Conservation (phyloP, 1,140 invertebrate species). For the Drosophila truncata region DNA sequence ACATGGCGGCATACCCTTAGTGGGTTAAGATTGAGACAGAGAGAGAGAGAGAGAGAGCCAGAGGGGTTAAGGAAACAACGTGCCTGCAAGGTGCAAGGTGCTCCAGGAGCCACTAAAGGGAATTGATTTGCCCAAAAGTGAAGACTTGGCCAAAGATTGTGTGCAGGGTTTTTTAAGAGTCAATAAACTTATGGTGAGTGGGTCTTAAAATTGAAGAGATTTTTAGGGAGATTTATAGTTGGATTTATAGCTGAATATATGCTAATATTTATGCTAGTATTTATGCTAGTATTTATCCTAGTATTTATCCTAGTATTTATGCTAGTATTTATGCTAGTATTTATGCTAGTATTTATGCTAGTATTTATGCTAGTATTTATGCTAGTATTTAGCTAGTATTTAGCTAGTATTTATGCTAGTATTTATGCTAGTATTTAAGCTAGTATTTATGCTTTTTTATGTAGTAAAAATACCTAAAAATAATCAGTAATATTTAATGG, state of each 20-base stretch:
- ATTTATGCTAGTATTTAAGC: not conserved
- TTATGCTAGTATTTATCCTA: too few relatives aligned
- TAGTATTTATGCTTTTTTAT: not conserved
- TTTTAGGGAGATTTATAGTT: not conserved
- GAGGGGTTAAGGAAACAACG: slow-evolving; percentile 8
- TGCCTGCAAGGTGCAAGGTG: slow-evolving; percentile 43
- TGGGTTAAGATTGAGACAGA: slow-evolving; percentile 25
- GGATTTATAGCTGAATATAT: not conserved
- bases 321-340: too few relatives aligned
- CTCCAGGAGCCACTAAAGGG: slow-evolving; percentile 68
- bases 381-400: too few relatives aligned
- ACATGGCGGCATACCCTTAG: slow-evolving; percentile 6
- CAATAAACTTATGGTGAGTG: slow-evolving; percentile 5
- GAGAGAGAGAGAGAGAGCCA: too few relatives aligned
- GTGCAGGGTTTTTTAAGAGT: not conserved
- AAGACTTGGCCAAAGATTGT: slow-evolving; percentile 33
- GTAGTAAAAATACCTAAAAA: not conserved
- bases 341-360: too few relatives aligned
- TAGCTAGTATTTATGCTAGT: too few relatives aligned
- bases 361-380: too few relatives aligned
- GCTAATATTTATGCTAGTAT: too few relatives aligned
- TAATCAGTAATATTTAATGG: not conserved
- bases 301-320: too few relatives aligned
- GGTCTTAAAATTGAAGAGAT: not conserved
- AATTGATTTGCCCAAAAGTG: slow-evolving; percentile 69